phyloP scores from a whole-genome alignment of 1,140 invertebrate species.

The Aphis craccivora region DNA sequence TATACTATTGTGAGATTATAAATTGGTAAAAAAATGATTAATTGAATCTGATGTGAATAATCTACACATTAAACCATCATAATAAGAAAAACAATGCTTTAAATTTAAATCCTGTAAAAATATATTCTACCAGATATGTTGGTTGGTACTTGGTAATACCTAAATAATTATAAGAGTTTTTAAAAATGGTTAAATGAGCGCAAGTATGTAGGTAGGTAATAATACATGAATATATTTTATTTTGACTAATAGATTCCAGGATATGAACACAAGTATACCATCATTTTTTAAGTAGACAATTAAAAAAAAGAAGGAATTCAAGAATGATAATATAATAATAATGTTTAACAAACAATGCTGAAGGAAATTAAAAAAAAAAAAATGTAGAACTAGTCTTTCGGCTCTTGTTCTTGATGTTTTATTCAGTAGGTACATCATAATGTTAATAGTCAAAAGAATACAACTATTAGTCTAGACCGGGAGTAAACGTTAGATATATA shows the following conservation, averaged over 20 bases:
- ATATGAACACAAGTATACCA: not conserved
- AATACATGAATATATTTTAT: not conserved
- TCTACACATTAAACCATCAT: not conserved
- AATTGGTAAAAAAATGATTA: not conserved
- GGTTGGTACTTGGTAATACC: not conserved
- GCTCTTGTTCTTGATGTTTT: not conserved
- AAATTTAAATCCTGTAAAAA: not conserved
- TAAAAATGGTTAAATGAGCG: not conserved
- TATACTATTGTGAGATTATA: not conserved
- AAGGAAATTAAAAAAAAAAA: not conserved
- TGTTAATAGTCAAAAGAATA: not conserved
- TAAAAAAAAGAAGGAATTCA: not conserved
- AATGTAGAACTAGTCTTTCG: not conserved
- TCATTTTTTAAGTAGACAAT: not conserved
- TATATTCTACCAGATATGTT: not conserved
- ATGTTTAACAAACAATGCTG: not conserved
- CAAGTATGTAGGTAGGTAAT: not conserved
- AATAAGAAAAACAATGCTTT: not conserved
- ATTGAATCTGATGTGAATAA: not conserved
- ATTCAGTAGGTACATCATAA: not conserved
- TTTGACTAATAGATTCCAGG: not conserved
- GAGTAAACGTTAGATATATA: not conserved
- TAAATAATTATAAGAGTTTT: not conserved
- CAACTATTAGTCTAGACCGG: not conserved
- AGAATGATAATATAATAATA: slow-evolving; percentile 11